Conservation (phyloP, 2,797 vertebrate genomes). For the Carduelis carduelis region DNA sequence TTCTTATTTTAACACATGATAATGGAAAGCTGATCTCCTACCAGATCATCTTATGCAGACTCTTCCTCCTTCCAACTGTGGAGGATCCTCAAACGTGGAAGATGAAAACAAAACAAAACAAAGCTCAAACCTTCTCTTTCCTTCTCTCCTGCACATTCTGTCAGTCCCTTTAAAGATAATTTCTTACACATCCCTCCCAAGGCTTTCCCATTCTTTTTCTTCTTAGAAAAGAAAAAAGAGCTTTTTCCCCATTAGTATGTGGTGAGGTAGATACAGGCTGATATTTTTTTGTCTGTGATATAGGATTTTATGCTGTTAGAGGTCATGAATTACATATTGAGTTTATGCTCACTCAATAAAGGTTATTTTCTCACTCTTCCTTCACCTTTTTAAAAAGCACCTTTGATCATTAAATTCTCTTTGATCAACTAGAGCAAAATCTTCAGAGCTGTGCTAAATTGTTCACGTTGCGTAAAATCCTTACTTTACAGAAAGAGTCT, state of each 20-base stretch:
- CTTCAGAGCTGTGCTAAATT: constrained; percentile 52
- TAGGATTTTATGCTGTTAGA: constrained; percentile 1
- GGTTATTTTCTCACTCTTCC: constrained; percentile 28
- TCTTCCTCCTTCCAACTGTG: not conserved
- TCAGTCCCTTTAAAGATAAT: not conserved
- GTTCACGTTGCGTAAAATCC: constrained; percentile 33
- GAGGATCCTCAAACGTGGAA: not conserved
- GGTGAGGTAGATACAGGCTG: not conserved
- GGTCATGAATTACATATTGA: constrained; percentile 19
- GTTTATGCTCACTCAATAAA: constrained; percentile 30
- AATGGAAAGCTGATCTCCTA: not conserved
- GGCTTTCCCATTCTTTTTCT: not conserved
- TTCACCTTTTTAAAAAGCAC: constrained; percentile 40
- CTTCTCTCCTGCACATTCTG: not conserved
- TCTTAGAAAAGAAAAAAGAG: not conserved
- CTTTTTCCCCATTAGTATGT: not conserved
- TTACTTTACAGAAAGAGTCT: not conserved
- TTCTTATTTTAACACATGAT: not conserved
- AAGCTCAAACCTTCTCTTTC: not conserved
- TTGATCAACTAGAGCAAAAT: constrained; percentile 52
- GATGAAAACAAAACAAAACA: not conserved
- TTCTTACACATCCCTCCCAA: not conserved
- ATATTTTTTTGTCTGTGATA: not conserved
- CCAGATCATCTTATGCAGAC: not conserved
- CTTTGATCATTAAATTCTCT: constrained; percentile 70